A percentile compares a stretch with the other conserved stretches of the same genome.
Evolutionary conservation across 1,140 invertebrate genomes (phyloP).

Genomic region (Scaptomyza hsui): DNA sequence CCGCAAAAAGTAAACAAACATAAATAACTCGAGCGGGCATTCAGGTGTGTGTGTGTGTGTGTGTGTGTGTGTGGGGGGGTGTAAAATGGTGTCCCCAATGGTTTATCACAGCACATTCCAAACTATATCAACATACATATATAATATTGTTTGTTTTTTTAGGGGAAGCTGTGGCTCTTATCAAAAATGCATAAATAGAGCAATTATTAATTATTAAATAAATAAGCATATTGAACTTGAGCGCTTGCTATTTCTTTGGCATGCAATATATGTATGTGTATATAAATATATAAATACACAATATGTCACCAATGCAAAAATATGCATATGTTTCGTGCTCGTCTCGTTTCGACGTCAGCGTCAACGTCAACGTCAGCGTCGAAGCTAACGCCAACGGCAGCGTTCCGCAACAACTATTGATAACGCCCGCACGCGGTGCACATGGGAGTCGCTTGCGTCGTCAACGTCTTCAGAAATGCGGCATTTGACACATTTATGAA

Average conservation of each 20-base stretch:
- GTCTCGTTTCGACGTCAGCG: constrained; percentile 15
- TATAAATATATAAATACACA: constrained; percentile 1
- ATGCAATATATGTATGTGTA: constrained; percentile 29
- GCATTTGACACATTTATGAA: constrained; percentile 81
- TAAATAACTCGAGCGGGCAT: constrained; percentile 22
- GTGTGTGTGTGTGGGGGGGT: neutral
- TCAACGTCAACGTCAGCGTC: constrained; percentile 7
- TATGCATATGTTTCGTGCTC: constrained; percentile 39
- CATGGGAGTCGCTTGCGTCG: constrained; percentile 23
- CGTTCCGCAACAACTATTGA: constrained; percentile 25
- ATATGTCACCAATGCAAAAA: constrained; percentile 35
- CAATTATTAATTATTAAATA: constrained; percentile 48
- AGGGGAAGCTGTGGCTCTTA: constrained; percentile 15
- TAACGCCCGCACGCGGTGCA: constrained; percentile 38
- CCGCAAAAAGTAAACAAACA: constrained; percentile 41
- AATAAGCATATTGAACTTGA: constrained; percentile 20
- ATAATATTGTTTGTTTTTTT: neutral
- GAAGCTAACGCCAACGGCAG: neutral
- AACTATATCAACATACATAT: constrained; percentile 2
- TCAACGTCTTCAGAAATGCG: constrained; percentile 69
- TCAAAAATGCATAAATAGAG: constrained; percentile 34
- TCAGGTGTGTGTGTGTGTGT: too few relatives aligned
- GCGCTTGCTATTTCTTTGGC: constrained; percentile 59
- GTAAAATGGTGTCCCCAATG: neutral
- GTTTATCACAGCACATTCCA: constrained; percentile 39